Evolutionary conservation across 2,113 vertebrate genomes (phyloP), one percentile per base, ranked within the genome.

Genomic region (Sinocyclocheilus maitianheensis): DNA sequence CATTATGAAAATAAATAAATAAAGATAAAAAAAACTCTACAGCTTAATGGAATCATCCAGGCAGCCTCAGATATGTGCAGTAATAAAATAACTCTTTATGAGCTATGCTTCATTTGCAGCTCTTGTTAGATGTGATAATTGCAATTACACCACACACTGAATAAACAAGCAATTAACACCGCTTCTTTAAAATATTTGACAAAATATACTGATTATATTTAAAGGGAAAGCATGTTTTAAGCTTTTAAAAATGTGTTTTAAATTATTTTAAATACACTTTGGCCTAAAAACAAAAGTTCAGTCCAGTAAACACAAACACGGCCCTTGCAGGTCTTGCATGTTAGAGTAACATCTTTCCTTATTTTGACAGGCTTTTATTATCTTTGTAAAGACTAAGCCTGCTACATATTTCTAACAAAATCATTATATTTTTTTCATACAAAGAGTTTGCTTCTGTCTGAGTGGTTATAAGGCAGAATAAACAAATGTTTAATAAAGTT

Each of bases 41-140:
- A 67, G 22, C n/a, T 14, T 81, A 48, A 67, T 81, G 79, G 60
- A 81, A 30, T 67, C 60, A 81, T 81, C 79, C 40, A 4, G n/a
- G 46, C n/a, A 22, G 34, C n/a, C 53, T 79, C 53, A 60, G 53
- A 53, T 34, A 77, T 77, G 26, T 60, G 5, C 14, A 53, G 51
- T 53, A 37, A 79, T 79, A 24, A 81, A 62, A 46, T 65, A 43
- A n/a, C 37, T 81, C 58, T 43, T 14, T 65, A 46, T 26, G 37
- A 65, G 40, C 22, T 30, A 48, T 81, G 78, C 12, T 46, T 26
- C 58, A 65, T 65, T 26, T 81, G 60, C 77, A 62, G 22, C 77
- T 62, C 11, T n/a, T 62, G 34, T 63, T 58, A 34, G 16, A 81
- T 30, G 13, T 30, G 4, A 65, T 48, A 46, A 81, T 67, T 67